phyloP scores from a whole-genome alignment of 2,113 vertebrate species.

The Grallaria varia region DNA sequence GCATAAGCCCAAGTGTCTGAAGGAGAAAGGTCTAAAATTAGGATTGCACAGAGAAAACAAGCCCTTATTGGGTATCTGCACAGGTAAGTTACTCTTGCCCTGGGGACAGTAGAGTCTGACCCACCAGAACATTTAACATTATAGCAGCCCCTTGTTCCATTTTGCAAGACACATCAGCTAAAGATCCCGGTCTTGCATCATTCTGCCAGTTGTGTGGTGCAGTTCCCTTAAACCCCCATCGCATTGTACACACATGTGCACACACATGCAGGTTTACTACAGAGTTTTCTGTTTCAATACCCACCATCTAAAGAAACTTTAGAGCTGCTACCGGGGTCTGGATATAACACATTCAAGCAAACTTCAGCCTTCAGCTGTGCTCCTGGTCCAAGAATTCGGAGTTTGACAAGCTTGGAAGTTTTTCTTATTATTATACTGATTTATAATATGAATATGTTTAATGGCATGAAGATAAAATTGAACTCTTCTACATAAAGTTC shows the following conservation, averaged over 20 bases:
- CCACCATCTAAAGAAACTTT: neutral
- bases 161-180: neutral
- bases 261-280: neutral
- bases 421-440: neutral
- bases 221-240: neutral
- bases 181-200: neutral
- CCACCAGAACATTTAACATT: neutral
- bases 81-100: neutral
- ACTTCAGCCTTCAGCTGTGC: neutral
- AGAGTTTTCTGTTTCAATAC: neutral
- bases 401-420: neutral
- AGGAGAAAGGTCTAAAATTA: neutral
- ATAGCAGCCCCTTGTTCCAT: neutral
- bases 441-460: neutral
- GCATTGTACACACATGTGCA: fast-evolving
- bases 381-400: neutral
- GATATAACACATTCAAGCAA: neutral
- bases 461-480: neutral
- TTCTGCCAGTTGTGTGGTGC: neutral
- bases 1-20: neutral
- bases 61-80: neutral
- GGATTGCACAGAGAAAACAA: neutral
- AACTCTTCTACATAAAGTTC: neutral
- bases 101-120: fast-evolving
- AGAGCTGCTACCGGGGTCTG: neutral